phyloP scores from a whole-genome alignment of 1,140 invertebrate genomes.

The Heliothis subflexa region DNA sequence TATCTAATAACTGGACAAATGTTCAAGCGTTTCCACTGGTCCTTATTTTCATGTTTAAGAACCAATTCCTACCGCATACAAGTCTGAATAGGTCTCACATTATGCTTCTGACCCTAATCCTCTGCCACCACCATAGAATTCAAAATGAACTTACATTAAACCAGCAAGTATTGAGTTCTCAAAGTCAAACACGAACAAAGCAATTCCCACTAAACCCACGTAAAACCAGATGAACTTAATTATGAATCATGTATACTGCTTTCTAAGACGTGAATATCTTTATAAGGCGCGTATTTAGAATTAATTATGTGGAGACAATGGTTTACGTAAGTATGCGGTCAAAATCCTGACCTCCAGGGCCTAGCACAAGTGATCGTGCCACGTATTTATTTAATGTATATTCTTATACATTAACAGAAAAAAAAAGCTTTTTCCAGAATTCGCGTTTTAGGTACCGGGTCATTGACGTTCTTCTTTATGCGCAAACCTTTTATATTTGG shows the following conservation, averaged over 20 bases:
- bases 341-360: slow-evolving; percentile 12
- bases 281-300: slow-evolving; percentile 49
- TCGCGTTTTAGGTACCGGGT: neutral
- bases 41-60: neutral
- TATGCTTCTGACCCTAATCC: neutral
- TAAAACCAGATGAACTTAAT: slow-evolving; percentile 47
- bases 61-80: neutral
- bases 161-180: slow-evolving; percentile 29
- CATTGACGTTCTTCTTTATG: neutral
- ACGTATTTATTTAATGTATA: slow-evolving; percentile 11
- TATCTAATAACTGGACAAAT: neutral
- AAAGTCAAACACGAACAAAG: slow-evolving; percentile 34
- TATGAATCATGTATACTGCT: slow-evolving; percentile 51
- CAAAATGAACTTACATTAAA: slow-evolving; percentile 6
- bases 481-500: neutral
- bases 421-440: slow-evolving; percentile 13
- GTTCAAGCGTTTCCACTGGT: neutral
- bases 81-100: too few relatives aligned
- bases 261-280: slow-evolving; percentile 55
- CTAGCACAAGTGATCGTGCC: slow-evolving; percentile 6
- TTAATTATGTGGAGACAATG: slow-evolving; percentile 55
- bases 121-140: neutral
- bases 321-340: slow-evolving; percentile 52
- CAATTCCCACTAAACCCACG: slow-evolving; percentile 23
- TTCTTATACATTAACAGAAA: neutral